A percentile compares a stretch with the other conserved stretches of the same genome.
Evolutionary conservation across 1,140 invertebrate genomes (phyloP).

Genomic region (Hestina assimilis): DNA sequence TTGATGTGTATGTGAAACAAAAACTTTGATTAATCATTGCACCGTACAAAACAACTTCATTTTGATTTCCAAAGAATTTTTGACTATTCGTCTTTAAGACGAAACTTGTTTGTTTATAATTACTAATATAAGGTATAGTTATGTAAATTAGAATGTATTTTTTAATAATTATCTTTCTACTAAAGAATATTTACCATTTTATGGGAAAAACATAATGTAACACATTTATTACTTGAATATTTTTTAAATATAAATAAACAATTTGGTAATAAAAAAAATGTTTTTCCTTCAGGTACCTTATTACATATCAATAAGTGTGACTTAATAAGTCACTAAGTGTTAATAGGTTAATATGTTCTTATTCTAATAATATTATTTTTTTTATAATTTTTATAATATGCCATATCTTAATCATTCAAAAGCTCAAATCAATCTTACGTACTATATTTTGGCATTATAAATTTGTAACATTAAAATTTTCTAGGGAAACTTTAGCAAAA

Average conservation of each 20-base stretch:
- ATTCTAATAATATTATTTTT: not conserved
- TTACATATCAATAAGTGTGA: not conserved
- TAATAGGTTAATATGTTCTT: not conserved
- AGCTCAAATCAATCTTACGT: conserved; percentile 21
- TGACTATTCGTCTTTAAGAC: too few species aligned
- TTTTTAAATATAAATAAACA: not conserved
- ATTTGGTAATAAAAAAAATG: not conserved
- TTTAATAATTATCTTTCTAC: not conserved
- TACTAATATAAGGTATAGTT: not conserved
- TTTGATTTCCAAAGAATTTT: not conserved
- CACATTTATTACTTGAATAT: too few species aligned
- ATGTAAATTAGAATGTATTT: not conserved
- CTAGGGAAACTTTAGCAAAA: conserved; percentile 10
- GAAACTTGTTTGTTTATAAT: too few species aligned
- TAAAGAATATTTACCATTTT: not conserved
- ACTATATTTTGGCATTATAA: conserved; percentile 24
- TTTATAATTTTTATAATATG: not conserved
- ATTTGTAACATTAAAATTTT: conserved; percentile 8
- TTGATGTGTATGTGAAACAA: too few species aligned
- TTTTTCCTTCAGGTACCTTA: not conserved
- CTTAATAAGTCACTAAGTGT: not conserved
- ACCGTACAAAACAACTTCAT: too few species aligned
- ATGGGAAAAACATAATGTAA: not conserved
- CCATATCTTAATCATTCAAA: not conserved
- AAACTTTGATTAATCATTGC: too few species aligned